A percentile compares a stretch with the other conserved stretches of the same genome.
Conservation (phyloP, 2,113 vertebrate species). For the Erinaceus europaeus region DNA sequence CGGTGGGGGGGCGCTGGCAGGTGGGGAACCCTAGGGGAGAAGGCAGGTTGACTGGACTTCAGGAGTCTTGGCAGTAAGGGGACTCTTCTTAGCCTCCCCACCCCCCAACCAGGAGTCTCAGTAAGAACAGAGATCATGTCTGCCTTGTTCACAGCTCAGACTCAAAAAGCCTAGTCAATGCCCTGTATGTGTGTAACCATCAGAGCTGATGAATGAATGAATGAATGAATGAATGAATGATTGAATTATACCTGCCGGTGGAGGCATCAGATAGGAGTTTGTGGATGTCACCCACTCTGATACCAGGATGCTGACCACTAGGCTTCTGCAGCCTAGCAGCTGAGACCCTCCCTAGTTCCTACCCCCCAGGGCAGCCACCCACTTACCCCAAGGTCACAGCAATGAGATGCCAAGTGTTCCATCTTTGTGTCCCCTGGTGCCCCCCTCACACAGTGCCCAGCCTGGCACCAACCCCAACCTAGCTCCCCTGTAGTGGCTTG, state of each 20-base stretch:
- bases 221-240: background rate
- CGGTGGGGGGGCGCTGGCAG: no score
- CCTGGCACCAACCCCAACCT: background rate
- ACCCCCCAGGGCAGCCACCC: no score
- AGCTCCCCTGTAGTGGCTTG: background rate
- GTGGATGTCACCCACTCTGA: no score
- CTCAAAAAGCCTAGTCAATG: background rate
- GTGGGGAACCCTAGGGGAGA: background rate
- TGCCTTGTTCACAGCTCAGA: background rate
- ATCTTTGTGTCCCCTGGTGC: no score
- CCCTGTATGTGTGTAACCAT: background rate
- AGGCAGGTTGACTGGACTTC: background rate
- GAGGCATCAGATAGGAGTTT: background rate
- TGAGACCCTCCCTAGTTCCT: background rate
- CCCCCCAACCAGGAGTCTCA: background rate
- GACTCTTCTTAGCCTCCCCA: background rate
- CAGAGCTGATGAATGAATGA: background rate
- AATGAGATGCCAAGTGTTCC: no score
- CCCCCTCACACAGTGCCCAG: background rate
- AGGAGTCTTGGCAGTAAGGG: background rate
- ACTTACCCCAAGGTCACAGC: no score
- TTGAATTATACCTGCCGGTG: background rate
- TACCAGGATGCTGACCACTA: background rate
- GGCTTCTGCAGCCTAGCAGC: background rate
- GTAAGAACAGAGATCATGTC: rapidly evolving